Evolutionary conservation across 2,797 vertebrate species (phyloP).

Genomic region (Neopelma chrysocephalum): DNA sequence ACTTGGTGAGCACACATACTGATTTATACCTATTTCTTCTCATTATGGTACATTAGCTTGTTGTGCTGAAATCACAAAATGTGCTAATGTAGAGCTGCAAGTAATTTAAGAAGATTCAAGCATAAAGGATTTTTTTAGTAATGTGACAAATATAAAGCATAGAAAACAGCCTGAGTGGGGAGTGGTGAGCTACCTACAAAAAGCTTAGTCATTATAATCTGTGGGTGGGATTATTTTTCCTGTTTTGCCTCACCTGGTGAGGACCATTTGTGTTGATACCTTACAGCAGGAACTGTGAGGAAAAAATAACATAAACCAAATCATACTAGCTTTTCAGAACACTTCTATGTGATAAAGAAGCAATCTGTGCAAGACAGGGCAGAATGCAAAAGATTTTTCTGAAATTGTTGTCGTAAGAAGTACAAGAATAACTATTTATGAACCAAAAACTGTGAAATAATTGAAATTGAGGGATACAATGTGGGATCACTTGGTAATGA

Average conservation of each 20-base stretch:
- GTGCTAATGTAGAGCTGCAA: not conserved
- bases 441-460: not conserved
- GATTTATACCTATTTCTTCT: not conserved
- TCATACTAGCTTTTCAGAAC: not conserved
- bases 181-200: not conserved
- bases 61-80: not conserved
- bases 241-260: not conserved
- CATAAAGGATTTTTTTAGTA: not conserved
- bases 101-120: not conserved
- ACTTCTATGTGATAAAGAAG: not conserved
- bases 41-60: not conserved
- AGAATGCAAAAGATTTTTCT: not conserved
- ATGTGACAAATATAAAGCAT: not conserved
- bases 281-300: not conserved
- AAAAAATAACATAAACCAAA: not conserved
- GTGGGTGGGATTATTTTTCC: not conserved
- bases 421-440: not conserved
- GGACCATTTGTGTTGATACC: not conserved
- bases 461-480: not conserved
- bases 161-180: not conserved
- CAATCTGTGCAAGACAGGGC: not conserved
- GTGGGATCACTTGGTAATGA: not conserved
- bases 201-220: not conserved
- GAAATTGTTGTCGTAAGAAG: not conserved
- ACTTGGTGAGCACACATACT: constrained; percentile 80